Evolutionary conservation across 2,888 invertebrate genomes (phyloP).

Genomic region (Aethes cnicana): DNA sequence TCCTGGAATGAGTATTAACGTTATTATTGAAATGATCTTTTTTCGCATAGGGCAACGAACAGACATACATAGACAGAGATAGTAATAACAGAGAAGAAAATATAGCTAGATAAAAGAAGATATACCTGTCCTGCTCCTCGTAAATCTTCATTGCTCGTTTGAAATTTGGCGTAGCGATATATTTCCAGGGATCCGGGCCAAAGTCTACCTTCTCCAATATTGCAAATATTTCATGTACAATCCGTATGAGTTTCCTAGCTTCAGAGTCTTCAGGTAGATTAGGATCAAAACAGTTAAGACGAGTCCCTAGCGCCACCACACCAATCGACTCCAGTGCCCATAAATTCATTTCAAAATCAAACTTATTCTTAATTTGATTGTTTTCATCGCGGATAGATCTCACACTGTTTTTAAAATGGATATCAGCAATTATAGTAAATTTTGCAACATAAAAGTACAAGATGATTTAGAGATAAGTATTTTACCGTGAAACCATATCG

Average conservation of each 20-base stretch:
- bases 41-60: too few relatives aligned
- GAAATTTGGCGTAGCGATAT: slow-evolving; percentile 18
- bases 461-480: too few relatives aligned
- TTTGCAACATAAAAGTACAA: too few relatives aligned
- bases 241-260: slow-evolving; percentile 26
- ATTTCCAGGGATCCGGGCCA: slow-evolving; percentile 78
- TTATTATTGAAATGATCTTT: neutral
- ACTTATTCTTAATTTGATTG: slow-evolving; percentile 30
- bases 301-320: slow-evolving; percentile 36
- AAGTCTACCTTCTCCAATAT: slow-evolving; percentile 19
- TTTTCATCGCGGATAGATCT: slow-evolving; percentile 34
- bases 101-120: neutral
- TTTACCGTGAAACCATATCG: slow-evolving; percentile 81
- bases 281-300: slow-evolving; percentile 37
- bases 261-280: slow-evolving; percentile 35
- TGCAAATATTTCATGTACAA: slow-evolving; percentile 12
- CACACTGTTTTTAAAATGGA: too few relatives aligned
- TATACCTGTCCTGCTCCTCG: slow-evolving; percentile 24
- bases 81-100: neutral
- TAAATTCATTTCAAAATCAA: slow-evolving; percentile 37
- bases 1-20: slow-evolving; percentile 34
- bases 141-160: slow-evolving; percentile 27
- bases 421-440: too few relatives aligned
- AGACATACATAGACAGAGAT: too few relatives aligned
- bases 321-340: slow-evolving; percentile 41